phyloP scores from a whole-genome alignment of 2,113 vertebrate genomes.

The Neodon shergylaensis region DNA sequence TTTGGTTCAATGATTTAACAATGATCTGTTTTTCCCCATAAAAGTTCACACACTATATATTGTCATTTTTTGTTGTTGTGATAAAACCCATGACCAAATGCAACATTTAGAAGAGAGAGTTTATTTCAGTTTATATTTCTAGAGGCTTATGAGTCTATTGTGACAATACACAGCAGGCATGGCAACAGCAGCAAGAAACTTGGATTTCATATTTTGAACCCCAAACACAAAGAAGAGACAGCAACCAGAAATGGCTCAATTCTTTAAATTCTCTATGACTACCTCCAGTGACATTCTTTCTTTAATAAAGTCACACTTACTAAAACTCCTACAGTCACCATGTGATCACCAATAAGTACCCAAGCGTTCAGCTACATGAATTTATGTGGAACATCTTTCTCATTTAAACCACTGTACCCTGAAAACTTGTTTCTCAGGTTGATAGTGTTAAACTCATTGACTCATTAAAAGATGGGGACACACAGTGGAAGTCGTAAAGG shows the following conservation, averaged over 20 bases:
- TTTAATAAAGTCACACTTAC: not conserved
- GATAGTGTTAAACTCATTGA: not conserved
- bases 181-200: not conserved
- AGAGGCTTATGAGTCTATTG: not conserved
- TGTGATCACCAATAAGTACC: not conserved
- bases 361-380: not conserved
- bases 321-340: not conserved
- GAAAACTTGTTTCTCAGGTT: not conserved
- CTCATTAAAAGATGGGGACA: not conserved
- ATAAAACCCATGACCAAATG: not conserved
- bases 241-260: not conserved
- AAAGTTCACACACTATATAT: not conserved
- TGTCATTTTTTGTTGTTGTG: not conserved
- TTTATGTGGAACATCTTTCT: not conserved
- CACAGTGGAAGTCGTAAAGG: not conserved
- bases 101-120: not conserved
- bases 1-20: not conserved
- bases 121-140: not conserved
- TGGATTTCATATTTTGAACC: too few species aligned
- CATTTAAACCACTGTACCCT: not conserved
- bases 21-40: not conserved
- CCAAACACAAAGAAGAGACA: not conserved
- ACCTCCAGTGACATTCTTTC: not conserved
- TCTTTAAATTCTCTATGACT: not conserved
- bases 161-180: not conserved